Evolutionary conservation across 2,797 vertebrate species (phyloP).

Genomic region (Vipera latastei): DNA sequence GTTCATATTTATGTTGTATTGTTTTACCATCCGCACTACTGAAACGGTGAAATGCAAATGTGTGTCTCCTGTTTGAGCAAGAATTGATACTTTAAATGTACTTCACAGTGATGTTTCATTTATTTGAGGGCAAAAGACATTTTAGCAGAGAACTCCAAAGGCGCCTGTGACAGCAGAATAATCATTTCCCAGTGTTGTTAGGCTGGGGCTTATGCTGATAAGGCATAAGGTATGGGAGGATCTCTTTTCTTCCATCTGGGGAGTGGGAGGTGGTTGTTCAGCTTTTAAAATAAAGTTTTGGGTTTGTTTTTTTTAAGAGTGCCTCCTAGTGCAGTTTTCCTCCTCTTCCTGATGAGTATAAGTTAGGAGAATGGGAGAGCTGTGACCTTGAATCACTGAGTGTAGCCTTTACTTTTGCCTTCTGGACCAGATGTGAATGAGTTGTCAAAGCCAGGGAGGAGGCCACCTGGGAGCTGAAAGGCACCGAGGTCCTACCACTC

Average conservation of each 20-base stretch:
- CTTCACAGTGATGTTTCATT: not conserved
- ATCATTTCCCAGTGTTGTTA: not conserved
- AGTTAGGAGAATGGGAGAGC: not conserved
- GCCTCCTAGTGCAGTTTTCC: not conserved
- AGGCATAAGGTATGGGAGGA: not conserved
- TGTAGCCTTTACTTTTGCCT: not conserved
- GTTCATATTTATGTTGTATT: slow-evolving; percentile 22
- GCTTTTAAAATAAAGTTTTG: not conserved
- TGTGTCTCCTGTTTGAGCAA: not conserved
- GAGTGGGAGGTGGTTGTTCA: not conserved
- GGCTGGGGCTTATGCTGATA: not conserved
- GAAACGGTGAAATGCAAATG: not conserved
- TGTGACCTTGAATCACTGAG: not conserved
- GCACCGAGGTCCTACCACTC: not conserved
- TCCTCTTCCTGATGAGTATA: not conserved
- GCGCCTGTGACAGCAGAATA: not conserved
- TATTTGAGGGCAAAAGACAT: not conserved
- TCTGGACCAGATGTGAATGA: not conserved
- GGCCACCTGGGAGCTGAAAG: not conserved
- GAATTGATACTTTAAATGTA: not conserved
- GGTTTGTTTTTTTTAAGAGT: not conserved
- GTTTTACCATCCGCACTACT: not conserved
- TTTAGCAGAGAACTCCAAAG: not conserved
- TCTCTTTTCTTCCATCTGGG: not conserved
- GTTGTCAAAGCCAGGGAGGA: not conserved